Conservation (phyloP, 2,113 vertebrate species). For the Alexandromys fortis region DNA sequence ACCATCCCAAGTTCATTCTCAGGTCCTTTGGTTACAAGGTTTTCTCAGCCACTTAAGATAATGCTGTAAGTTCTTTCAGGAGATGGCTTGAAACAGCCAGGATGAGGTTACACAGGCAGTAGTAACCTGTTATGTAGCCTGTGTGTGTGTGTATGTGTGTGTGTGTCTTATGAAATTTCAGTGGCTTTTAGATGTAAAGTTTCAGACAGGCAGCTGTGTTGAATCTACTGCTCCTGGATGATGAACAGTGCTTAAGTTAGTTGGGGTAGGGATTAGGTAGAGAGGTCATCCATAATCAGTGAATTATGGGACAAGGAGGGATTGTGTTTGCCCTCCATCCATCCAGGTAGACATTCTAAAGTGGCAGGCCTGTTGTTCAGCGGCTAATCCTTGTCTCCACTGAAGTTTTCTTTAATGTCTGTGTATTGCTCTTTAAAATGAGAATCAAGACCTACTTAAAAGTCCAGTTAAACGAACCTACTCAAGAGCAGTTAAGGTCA, state of each 20-base stretch:
- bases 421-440: slow-evolving; percentile 6
- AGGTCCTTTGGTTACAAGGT: neutral
- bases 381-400: neutral
- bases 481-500: neutral
- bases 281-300: neutral
- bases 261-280: neutral
- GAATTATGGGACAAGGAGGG: neutral
- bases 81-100: neutral
- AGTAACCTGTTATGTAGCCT: neutral
- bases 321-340: too few species aligned
- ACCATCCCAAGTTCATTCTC: neutral
- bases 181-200: neutral
- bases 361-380: neutral
- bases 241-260: neutral
- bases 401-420: neutral
- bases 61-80: neutral
- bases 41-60: neutral
- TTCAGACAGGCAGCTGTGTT: neutral
- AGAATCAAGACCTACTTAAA: neutral
- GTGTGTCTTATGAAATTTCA: neutral
- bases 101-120: neutral
- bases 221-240: neutral
- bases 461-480: neutral
- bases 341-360: neutral
- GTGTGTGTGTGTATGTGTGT: too few species aligned